phyloP scores from a whole-genome alignment of 1,140 invertebrate genomes.

The Stegodyphus mimosarum region DNA sequence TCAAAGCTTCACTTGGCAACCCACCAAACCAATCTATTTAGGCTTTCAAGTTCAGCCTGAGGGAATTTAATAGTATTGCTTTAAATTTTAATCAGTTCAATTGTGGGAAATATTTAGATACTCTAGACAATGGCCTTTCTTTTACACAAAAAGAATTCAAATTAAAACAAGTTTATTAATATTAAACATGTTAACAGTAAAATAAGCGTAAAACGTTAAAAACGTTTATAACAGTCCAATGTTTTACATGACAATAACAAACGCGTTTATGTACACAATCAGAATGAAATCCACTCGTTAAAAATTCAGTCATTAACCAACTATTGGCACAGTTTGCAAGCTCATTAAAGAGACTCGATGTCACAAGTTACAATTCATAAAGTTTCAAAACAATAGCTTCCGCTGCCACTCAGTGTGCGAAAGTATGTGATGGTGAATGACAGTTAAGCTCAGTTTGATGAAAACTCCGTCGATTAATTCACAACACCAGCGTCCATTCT shows the following conservation, averaged over 20 bases:
- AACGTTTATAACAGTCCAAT: not conserved
- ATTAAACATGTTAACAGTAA: slow-evolving; percentile 15
- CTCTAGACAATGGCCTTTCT: not conserved
- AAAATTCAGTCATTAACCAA: not conserved
- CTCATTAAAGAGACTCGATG: not conserved
- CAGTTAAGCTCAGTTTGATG: too few species aligned
- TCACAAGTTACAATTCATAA: slow-evolving; percentile 10
- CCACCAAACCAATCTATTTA: too few species aligned
- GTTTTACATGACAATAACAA: slow-evolving; percentile 2
- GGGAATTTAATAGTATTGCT: too few species aligned
- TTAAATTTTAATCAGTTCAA: too few species aligned
- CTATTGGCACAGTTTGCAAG: slow-evolving; percentile 31
- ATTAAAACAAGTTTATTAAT: not conserved
- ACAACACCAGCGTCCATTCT: too few species aligned
- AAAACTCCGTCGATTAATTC: too few species aligned
- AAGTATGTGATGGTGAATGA: too few species aligned
- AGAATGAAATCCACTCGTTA: not conserved
- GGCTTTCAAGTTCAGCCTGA: too few species aligned
- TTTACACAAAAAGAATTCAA: not conserved
- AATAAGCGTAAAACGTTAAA: slow-evolving; percentile 11
- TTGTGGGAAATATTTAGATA: too few species aligned
- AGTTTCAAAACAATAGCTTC: not conserved
- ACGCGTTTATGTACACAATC: slow-evolving; percentile 8
- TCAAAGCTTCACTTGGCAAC: too few species aligned
- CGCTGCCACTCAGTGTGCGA: too few species aligned